phyloP scores from a whole-genome alignment of 64 coral and sea anemone genomes.

The Porites australiensis region DNA sequence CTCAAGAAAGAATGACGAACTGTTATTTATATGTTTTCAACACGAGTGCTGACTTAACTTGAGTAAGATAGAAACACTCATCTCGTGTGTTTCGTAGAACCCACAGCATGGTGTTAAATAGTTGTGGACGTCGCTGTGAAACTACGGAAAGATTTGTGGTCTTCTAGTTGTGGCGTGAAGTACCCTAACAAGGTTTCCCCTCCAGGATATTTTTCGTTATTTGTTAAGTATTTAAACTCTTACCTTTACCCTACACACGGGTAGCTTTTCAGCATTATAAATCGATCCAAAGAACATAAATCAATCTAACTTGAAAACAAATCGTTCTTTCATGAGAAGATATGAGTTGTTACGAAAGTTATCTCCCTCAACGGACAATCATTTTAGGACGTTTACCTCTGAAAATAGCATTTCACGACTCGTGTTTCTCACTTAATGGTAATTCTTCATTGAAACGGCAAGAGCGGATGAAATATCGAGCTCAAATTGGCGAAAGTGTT shows the following conservation, averaged over 20 bases:
- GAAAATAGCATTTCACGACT: neutral
- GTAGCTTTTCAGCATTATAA: neutral
- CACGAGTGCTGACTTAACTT: neutral
- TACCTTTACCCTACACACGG: neutral
- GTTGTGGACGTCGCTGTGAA: neutral
- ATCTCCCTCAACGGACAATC: neutral
- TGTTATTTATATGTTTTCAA: neutral
- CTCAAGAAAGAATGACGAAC: neutral
- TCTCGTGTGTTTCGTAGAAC: neutral
- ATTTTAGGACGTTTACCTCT: too few relatives aligned
- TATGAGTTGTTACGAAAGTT: neutral
- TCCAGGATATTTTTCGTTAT: neutral
- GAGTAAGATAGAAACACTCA: neutral
- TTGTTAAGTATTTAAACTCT: neutral
- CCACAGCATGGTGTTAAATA: neutral
- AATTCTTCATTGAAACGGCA: neutral
- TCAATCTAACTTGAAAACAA: neutral
- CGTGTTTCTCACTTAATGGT: neutral
- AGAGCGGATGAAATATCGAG: neutral
- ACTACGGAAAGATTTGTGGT: conserved; percentile 33
- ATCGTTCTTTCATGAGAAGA: neutral
- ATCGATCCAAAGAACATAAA: neutral
- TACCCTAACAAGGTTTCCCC: neutral
- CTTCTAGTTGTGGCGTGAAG: neutral
- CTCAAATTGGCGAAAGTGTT: neutral